Evolutionary conservation across 2,888 invertebrate genomes (phyloP), one percentile per base, ranked within the genome.

Genomic region (Drosophila suboccidentalis): DNA sequence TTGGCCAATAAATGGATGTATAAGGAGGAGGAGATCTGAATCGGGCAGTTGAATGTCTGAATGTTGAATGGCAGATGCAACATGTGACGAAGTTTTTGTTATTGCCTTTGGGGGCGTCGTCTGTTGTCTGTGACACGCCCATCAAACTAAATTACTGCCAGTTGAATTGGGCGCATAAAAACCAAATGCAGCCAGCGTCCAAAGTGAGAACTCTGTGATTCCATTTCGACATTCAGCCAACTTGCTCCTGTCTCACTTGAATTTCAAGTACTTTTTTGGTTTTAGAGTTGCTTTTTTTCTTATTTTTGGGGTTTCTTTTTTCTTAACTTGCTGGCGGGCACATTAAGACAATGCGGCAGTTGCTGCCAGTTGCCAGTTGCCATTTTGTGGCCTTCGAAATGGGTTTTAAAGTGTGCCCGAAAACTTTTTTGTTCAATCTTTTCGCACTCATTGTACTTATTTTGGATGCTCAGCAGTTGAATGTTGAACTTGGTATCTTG

Each of bases 111-210:
- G 66, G 66, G 79, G 79, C 75, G 74, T 29, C 29, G 29, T 29
- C 29, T 8, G 63, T 66, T 66, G 75, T 75, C 88, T 82, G 77
- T 55, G 84, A 77, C 85, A 86, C 85, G 85, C 85, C 85, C 85
- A 87, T 84, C 79, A 81, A 89, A 84, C 87, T 87, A 86, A 89
- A 89, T 89, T 84, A 86, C 89, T 53, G 72, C 51, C 62, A 65
- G n/a, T 44, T 32, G n/a, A 61, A 49, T 60, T 44, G 44, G 49
- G 50, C 61, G 61, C 63, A 78, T 78, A 74, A 78, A 78, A 78
- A 78, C 60, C 61, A 74, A 77, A 78, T 78, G 78, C 78, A 77
- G 64, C 59, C 68, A 53, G 46, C 58, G 49, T 65, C 63, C 70
- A 63, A 77, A 60, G 65, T 62, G 66, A 60, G 69, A 76, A 29